phyloP scores from a whole-genome alignment of 2,113 vertebrate species.

The Podiceps cristatus region DNA sequence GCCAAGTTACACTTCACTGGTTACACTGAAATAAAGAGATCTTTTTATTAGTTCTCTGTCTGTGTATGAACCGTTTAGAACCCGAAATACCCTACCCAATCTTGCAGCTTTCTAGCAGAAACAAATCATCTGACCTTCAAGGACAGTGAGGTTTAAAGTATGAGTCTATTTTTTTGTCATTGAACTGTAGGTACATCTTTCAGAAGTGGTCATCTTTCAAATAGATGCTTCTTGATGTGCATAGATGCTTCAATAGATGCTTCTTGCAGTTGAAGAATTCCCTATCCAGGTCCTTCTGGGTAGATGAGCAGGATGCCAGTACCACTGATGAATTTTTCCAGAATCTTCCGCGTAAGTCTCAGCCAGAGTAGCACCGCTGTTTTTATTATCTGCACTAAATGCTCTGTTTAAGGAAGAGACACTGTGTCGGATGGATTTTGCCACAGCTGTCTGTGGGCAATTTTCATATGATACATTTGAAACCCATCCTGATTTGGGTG shows the following conservation, averaged over 20 bases:
- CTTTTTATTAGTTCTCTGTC: neutral
- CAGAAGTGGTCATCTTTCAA: neutral
- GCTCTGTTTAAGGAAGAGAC: neutral
- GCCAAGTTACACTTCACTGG: neutral
- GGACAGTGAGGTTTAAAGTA: neutral
- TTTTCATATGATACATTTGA: neutral
- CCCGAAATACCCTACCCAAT: neutral
- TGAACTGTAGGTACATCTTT: neutral
- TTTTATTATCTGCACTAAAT: neutral
- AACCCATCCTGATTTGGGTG: neutral
- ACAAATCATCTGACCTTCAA: no score
- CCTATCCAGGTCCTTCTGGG: neutral
- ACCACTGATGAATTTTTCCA: fast-evolving
- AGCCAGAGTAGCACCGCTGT: neutral
- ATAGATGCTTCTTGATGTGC: neutral
- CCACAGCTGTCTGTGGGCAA: neutral
- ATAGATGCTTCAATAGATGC: neutral
- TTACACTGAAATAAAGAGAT: neutral
- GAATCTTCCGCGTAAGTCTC: neutral
- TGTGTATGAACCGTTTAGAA: neutral
- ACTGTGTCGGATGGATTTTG: neutral
- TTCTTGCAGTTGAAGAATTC: neutral
- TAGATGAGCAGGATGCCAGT: neutral
- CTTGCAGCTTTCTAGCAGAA: neutral
- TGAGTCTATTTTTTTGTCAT: neutral